phyloP scores from a whole-genome alignment of 2,888 invertebrate genomes.

The Xylota segnis region DNA sequence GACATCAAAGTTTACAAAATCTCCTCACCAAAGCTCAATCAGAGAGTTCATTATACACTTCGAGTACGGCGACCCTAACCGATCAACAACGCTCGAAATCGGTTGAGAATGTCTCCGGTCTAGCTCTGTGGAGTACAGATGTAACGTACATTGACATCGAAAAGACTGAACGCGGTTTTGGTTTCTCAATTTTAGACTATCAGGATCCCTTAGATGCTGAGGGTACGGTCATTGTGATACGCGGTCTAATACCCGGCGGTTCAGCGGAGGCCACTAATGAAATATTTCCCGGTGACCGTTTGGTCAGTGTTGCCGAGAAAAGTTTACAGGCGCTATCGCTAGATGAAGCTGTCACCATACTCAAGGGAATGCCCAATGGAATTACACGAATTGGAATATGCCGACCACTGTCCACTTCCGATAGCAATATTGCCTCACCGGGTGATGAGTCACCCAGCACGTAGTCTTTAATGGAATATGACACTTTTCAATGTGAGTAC shows the following conservation, averaged over 20 bases:
- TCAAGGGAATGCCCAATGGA: conserved; percentile 97
- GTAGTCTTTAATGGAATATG: conserved; percentile 81
- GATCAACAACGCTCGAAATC: conserved; percentile 94
- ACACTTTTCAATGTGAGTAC: conserved; percentile 80
- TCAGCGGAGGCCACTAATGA: conserved; percentile 98
- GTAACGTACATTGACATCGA: conserved; percentile 95
- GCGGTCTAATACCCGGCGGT: conserved; percentile 98
- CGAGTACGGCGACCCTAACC: conserved; percentile 92
- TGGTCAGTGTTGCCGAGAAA: conserved; percentile 95
- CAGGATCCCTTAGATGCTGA: conserved; percentile 98
- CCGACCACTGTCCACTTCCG: conserved; percentile 87
- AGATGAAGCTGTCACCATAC: conserved; percentile 97
- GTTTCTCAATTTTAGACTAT: conserved; percentile 99
- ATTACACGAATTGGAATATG: conserved; percentile 96
- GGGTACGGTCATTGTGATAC: conserved; percentile 98
- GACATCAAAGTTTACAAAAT: conserved; percentile 92
- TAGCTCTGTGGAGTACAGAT: conserved; percentile 98
- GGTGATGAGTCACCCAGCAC: conserved; percentile 83
- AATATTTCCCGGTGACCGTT: conserved; percentile 97
- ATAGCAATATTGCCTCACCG: conserved; percentile 84
- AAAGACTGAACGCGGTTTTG: conserved; percentile 98
- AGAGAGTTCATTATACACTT: conserved; percentile 95
- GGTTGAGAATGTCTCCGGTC: conserved; percentile 95
- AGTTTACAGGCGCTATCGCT: conserved; percentile 95
- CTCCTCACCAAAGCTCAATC: conserved; percentile 97